Base-by-base conservation (phyloP, 2,113 vertebrate genomes). In the Centropus unirufus region DNA sequence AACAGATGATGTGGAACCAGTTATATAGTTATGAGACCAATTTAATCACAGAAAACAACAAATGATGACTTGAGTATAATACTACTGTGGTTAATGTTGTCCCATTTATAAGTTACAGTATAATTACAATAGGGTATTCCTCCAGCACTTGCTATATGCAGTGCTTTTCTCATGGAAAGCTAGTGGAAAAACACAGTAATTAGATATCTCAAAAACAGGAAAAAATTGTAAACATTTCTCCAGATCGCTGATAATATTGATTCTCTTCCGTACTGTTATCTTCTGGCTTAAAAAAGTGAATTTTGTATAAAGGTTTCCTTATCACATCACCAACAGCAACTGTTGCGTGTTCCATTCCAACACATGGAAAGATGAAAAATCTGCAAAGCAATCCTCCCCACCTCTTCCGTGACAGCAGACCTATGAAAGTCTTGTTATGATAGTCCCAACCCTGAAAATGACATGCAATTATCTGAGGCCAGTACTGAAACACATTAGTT, bases 1-100 rank as follows among this genome's bases (percentile, higher is more conserved):
- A 96, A 74, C 73, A 96, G 79, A 92, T 92, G 85, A 95, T 91
- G 75, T 70, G 97, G 91, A 97, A 97, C 66, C 13, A 95, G 64
- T 91, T 91, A 84, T 91, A 84, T 29, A 92, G 67, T 74, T 96
- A 94, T 72, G 92, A 95, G 34, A 93, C 68, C 70, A 96, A 95
- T 94, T 97, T 94, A 95, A 96, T 94, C 91, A 97, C 61, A 72
- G 95, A 96, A 97, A 96, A 90, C 62, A 97, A 89, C 16, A 96
- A 97, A 93, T 73, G 12, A 92, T 83, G 6, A 93, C 42, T 84
- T 44, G 20, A 76, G 47, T 90, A 52, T 79, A 95, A 93, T 52
- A 76, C 36, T 40, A 36, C 22, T 52, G 34, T 73, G 47, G 58
- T 73, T 88, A 88, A 82, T 89, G 96, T 90, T 79, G 20, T 55